A percentile compares a stretch with the other conserved stretches of the same genome.
Evolutionary conservation across 37 sponge, comb jelly and placozoan species (phyloP).

Genomic region (Mnemiopsis leidyi): DNA sequence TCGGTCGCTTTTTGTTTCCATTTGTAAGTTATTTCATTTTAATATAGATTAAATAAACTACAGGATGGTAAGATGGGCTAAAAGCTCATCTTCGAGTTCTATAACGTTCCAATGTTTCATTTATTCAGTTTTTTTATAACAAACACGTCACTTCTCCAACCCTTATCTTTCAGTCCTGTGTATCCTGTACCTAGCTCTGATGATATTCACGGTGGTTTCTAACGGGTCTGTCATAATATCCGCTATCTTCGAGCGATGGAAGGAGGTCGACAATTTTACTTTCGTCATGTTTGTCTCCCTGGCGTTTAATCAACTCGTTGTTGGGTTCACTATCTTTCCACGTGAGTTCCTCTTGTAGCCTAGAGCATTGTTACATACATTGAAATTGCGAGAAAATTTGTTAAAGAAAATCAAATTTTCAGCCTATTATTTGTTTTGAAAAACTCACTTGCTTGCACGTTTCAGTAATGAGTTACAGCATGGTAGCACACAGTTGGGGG

Average conservation of each 20-base stretch:
- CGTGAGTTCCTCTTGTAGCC: no score
- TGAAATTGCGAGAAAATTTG: no score
- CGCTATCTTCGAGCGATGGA: slow-evolving; percentile 28
- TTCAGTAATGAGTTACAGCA: slow-evolving; percentile 29
- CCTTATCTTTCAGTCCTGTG: slow-evolving; percentile 29
- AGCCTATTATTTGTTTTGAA: no score
- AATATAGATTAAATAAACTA: no score
- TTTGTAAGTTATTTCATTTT: slow-evolving; percentile 21
- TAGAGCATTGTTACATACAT: no score
- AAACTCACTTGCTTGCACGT: no score
- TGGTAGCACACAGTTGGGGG: slow-evolving; percentile 11
- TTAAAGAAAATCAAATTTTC: no score
- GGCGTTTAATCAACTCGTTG: neutral
- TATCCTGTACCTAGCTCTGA: slow-evolving; percentile 30
- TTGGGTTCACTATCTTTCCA: slow-evolving; percentile 33
- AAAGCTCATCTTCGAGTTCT: no score
- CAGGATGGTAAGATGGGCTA: no score
- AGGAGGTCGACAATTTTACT: slow-evolving; percentile 38
- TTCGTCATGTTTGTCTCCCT: slow-evolving; percentile 33
- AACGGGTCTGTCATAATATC: slow-evolving; percentile 38
- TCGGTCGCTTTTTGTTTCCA: neutral
- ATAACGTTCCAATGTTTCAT: no score
- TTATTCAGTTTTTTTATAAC: no score
- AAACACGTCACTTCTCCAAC: neutral
- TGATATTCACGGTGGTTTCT: neutral